A percentile compares a stretch with the other conserved stretches of the same genome.
Conservation (phyloP, 2,797 vertebrate genomes). For the Ataeniobius toweri region DNA sequence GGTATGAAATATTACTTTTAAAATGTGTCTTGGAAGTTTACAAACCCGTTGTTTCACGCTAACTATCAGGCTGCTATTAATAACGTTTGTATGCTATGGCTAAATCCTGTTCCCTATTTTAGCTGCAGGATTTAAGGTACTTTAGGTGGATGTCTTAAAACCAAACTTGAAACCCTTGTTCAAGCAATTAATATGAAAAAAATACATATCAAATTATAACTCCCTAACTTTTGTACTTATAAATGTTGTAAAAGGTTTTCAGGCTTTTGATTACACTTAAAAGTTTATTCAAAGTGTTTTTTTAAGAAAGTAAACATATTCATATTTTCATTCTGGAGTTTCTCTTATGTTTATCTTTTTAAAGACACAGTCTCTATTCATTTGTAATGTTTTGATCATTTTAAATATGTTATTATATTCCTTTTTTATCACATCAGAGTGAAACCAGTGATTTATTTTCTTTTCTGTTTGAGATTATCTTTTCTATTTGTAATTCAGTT, state of each 20-base stretch:
- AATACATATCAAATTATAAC: background rate
- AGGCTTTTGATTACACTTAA: background rate
- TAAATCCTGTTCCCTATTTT: background rate
- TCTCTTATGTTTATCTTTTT: constrained; percentile 1
- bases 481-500: constrained; percentile 55
- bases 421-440: constrained; percentile 28
- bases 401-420: constrained; percentile 34
- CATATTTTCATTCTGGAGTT: background rate
- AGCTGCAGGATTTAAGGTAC: background rate
- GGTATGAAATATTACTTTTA: background rate
- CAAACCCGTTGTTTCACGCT: background rate
- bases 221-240: background rate
- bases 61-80: background rate
- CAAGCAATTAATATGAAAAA: background rate
- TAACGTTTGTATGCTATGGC: background rate
- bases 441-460: constrained; percentile 23
- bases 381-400: constrained; percentile 8
- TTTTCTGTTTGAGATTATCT: constrained; percentile 27
- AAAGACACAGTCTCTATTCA: background rate
- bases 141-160: background rate
- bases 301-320: background rate
- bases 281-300: background rate
- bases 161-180: background rate
- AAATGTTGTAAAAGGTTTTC: background rate
- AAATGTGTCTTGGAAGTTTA: background rate